These are phyloP conservation scores for Halcyon smyrnensis DNA, from an alignment of 2,797 vertebrate species.

Conservation along the genomic window DNA sequence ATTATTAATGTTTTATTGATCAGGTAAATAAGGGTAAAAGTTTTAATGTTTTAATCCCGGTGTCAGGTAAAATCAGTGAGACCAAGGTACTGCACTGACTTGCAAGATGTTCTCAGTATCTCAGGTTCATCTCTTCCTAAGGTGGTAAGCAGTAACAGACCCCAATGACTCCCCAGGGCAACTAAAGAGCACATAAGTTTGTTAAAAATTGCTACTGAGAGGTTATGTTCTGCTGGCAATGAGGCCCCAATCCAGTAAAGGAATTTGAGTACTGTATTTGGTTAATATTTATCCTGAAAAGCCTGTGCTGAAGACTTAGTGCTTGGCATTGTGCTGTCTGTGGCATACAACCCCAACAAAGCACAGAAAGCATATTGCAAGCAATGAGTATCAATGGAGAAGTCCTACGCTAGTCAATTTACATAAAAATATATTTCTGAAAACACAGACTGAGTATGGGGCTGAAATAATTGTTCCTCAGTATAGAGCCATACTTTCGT, in stretches of 20 bases:
- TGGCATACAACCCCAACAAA: neutral
- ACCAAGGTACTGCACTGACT: neutral
- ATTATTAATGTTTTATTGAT: neutral
- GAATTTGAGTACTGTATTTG: neutral
- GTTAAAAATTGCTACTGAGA: neutral
- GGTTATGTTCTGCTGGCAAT: neutral
- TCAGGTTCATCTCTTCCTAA: neutral
- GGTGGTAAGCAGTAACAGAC: neutral
- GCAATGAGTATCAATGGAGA: neutral
- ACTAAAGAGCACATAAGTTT: neutral
- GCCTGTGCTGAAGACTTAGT: neutral
- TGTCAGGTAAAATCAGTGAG: neutral
- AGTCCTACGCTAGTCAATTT: neutral
- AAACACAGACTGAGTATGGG: neutral
- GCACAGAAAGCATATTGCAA: neutral
- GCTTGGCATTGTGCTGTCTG: neutral
- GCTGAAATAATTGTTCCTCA: neutral
- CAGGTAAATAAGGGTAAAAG: neutral
- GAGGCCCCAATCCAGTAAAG: neutral
- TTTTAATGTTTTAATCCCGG: neutral
- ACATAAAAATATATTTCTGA: neutral
- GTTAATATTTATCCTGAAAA: slow-evolving; percentile 7
- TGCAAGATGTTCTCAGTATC: neutral
- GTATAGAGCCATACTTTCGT: neutral
- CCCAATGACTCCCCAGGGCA: neutral